Conservation (phyloP, 2,797 vertebrate species). For the Eidolon dupreanum region DNA sequence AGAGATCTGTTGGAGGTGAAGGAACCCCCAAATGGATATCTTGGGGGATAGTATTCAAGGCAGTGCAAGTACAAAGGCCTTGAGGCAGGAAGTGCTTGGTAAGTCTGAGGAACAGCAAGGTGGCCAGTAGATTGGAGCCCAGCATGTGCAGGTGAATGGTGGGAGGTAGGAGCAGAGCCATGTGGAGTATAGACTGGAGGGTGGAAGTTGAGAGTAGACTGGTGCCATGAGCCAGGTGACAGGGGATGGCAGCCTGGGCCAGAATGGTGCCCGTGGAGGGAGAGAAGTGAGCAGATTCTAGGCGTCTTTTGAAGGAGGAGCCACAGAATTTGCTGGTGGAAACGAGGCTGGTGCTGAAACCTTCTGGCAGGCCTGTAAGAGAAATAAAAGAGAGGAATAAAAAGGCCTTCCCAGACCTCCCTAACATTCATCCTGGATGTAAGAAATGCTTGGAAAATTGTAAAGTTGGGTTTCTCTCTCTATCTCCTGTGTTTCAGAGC, state of each 20-base stretch:
- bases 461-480: background rate
- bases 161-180: background rate
- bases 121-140: background rate
- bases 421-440: too few relatives aligned
- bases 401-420: background rate
- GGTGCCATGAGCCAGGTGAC: background rate
- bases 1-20: background rate
- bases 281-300: background rate
- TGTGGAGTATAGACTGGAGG: background rate
- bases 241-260: background rate
- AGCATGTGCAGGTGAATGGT: background rate
- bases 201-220: background rate
- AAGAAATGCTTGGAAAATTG: background rate
- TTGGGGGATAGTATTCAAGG: background rate
- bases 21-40: background rate
- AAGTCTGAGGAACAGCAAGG: background rate
- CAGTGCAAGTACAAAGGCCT: background rate
- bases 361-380: background rate
- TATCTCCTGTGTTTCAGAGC: background rate
- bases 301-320: background rate
- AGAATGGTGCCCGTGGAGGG: background rate
- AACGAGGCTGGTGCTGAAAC: background rate
- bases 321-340: background rate
- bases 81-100: background rate
- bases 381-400: background rate